A percentile compares a stretch with the other conserved stretches of the same genome.
These are phyloP conservation scores for Cryptops parisi DNA, from an alignment of 2,888 invertebrate genomes.

Conservation along the genomic window DNA sequence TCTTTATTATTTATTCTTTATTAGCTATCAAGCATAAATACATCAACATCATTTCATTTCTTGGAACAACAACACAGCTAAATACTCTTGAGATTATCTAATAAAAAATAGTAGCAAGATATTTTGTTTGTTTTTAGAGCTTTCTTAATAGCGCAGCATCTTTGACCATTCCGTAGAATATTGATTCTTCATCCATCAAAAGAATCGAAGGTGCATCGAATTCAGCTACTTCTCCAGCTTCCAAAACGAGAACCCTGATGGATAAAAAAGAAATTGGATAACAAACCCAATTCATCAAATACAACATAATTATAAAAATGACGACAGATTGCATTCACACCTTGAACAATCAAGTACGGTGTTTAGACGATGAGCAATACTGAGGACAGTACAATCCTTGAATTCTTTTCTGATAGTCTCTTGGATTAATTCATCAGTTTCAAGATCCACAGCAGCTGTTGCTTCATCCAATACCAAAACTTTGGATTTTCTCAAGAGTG, in stretches of 20 bases:
- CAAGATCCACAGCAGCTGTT: slow-evolving; percentile 21
- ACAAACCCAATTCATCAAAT: neutral
- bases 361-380: slow-evolving; percentile 16
- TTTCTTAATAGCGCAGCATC: slow-evolving; percentile 7
- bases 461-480: slow-evolving; percentile 22
- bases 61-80: too few species aligned
- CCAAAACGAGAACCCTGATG: slow-evolving; percentile 1
- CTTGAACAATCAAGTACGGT: slow-evolving; percentile 3
- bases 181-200: neutral
- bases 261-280: neutral
- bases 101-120: too few species aligned
- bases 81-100: too few species aligned
- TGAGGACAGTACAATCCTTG: slow-evolving; percentile 21
- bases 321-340: neutral
- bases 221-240: slow-evolving; percentile 2
- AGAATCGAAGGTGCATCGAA: neutral
- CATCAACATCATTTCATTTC: too few species aligned
- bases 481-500: slow-evolving; percentile 19
- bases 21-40: too few species aligned
- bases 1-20: too few species aligned
- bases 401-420: slow-evolving; percentile 21
- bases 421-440: slow-evolving; percentile 22
- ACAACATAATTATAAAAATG: neutral
- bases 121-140: too few species aligned
- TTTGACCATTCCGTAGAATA: slow-evolving; percentile 4